Evolutionary conservation across 1,140 invertebrate species (phyloP).

Genomic region (Forficula auricularia): DNA sequence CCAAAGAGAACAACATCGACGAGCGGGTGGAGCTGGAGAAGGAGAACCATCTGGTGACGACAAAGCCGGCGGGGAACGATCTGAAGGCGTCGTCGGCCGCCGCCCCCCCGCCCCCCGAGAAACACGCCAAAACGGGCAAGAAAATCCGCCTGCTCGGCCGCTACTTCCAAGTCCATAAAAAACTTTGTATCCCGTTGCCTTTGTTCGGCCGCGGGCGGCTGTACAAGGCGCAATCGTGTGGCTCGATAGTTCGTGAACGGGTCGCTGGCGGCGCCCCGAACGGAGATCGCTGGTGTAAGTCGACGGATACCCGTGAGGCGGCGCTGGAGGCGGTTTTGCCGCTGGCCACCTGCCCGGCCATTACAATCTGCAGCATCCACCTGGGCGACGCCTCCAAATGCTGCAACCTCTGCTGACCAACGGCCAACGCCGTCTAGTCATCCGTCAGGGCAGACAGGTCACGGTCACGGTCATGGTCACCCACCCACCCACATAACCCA

Average conservation of each 20-base stretch:
- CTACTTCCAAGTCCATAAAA: constrained; percentile 44
- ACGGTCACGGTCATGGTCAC: too few relatives aligned
- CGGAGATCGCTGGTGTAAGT: constrained; percentile 24
- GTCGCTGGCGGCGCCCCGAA: constrained; percentile 19
- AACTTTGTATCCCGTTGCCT: constrained; percentile 35
- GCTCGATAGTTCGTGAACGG: constrained; percentile 33
- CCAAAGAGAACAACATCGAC: not conserved
- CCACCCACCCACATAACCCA: too few relatives aligned
- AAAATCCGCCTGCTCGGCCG: constrained; percentile 41
- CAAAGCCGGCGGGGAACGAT: constrained; percentile 12
- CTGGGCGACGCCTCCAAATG: constrained; percentile 36
- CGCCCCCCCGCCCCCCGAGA: constrained; percentile 13
- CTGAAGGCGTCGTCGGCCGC: constrained; percentile 17
- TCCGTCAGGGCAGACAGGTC: too few relatives aligned
- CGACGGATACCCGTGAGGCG: constrained; percentile 25
- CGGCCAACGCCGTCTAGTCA: too few relatives aligned
- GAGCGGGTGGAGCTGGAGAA: not conserved
- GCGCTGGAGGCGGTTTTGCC: constrained; percentile 5
- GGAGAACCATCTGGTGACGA: constrained; percentile 14
- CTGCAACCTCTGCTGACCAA: constrained; percentile 37
- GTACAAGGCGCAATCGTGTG: constrained; percentile 39
- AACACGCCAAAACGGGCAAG: constrained; percentile 7
- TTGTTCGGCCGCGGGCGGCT: constrained; percentile 32
- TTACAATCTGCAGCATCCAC: constrained; percentile 35
- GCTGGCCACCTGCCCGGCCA: constrained; percentile 19